Conservation (phyloP, 2,113 vertebrate genomes). For the Narcine bancroftii region DNA sequence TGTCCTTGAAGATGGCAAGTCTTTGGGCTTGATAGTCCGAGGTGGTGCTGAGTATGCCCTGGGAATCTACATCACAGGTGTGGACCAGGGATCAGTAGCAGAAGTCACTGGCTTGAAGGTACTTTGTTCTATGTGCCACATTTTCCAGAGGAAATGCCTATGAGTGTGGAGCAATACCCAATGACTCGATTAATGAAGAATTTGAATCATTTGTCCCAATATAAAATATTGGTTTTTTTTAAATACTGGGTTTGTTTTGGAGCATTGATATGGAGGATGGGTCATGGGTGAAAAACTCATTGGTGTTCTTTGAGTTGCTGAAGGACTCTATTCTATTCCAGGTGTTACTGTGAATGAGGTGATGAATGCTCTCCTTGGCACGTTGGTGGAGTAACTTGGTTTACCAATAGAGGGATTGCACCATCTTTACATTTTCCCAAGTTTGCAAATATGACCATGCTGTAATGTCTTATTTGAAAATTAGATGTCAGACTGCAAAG, state of each 20-base stretch:
- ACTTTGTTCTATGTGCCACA: slow-evolving; percentile 11
- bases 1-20: slow-evolving; percentile 83
- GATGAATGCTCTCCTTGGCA: neutral
- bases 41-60: slow-evolving; percentile 88
- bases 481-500: neutral
- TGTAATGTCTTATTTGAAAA: too few relatives aligned
- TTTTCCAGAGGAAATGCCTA: neutral
- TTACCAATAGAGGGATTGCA: neutral
- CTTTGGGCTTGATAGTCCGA: slow-evolving; percentile 86
- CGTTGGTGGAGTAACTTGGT: neutral
- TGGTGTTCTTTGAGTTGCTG: neutral
- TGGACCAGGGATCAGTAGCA: slow-evolving; percentile 83
- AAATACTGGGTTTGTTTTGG: neutral
- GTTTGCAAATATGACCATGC: neutral
- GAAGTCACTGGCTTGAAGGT: slow-evolving; percentile 90
- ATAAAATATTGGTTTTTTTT: neutral
- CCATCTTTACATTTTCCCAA: neutral
- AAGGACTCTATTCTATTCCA: neutral
- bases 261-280: neutral
- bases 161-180: neutral
- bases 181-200: neutral
- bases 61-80: slow-evolving; percentile 91
- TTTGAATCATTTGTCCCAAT: neutral
- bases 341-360: neutral
- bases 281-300: neutral